These are phyloP conservation scores for Papilio protenor DNA, from an alignment of 2,888 invertebrate genomes.

Conservation along the genomic window DNA sequence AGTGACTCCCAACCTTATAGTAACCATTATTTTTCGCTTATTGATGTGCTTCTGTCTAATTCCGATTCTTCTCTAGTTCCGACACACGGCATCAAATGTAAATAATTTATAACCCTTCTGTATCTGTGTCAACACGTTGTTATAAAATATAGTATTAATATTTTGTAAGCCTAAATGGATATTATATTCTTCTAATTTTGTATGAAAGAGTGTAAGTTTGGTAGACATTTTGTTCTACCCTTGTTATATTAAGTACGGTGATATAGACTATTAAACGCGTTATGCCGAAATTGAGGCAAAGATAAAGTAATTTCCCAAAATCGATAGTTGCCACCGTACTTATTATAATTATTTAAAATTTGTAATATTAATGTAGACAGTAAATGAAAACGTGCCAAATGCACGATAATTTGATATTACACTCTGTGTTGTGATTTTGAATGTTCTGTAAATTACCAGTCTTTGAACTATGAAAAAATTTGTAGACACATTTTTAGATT, in stretches of 20 bases:
- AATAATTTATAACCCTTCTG: constrained; percentile 62
- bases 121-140: constrained; percentile 73
- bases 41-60: constrained; percentile 46
- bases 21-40: constrained; percentile 47
- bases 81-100: constrained; percentile 65
- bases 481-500: constrained; percentile 83
- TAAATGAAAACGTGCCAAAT: constrained; percentile 69
- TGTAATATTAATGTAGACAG: constrained; percentile 72
- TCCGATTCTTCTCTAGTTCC: constrained; percentile 55
- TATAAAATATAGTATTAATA: constrained; percentile 76
- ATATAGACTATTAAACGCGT: background rate
- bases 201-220: constrained; percentile 68
- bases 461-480: constrained; percentile 73
- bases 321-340: constrained; percentile 48
- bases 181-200: constrained; percentile 85
- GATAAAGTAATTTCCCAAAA: background rate
- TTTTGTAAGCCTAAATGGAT: constrained; percentile 82
- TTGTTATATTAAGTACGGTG: constrained; percentile 47
- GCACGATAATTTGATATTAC: constrained; percentile 83
- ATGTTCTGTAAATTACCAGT: constrained; percentile 83
- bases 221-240: constrained; percentile 50
- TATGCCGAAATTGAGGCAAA: background rate
- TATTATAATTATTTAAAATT: constrained; percentile 65
- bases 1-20: constrained; percentile 44
- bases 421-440: constrained; percentile 86